phyloP scores from a whole-genome alignment of 1,140 invertebrate genomes.

The Drosophila truncata region DNA sequence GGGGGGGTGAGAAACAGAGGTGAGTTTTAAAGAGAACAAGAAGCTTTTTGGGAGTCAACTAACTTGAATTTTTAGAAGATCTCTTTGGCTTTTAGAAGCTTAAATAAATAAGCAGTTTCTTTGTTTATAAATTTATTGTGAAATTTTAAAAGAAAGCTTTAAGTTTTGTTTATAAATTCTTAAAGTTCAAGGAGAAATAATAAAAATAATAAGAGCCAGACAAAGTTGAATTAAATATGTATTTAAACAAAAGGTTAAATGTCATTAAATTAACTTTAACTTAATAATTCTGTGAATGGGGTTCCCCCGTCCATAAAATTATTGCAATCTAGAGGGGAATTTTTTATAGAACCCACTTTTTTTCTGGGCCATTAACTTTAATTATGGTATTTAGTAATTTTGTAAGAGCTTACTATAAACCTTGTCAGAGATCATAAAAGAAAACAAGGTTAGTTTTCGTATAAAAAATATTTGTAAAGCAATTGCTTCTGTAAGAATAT shows the following conservation, averaged over 20 bases:
- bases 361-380: slow-evolving; percentile 4
- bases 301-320: not conserved
- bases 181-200: not conserved
- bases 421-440: not conserved
- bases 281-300: not conserved
- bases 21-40: slow-evolving; percentile 31
- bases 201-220: not conserved
- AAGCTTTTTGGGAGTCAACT: not conserved
- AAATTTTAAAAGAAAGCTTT: not conserved
- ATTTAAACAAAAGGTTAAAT: not conserved
- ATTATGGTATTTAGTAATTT: not conserved
- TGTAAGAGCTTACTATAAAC: not conserved
- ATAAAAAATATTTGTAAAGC: not conserved
- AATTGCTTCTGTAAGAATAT: too few species aligned
- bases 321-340: not conserved
- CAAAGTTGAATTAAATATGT: too few species aligned
- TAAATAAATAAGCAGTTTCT: not conserved
- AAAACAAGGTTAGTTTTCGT: not conserved
- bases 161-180: not conserved
- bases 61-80: not conserved
- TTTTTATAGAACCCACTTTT: slow-evolving; percentile 3
- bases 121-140: not conserved
- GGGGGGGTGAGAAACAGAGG: slow-evolving; percentile 86
- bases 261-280: not conserved
- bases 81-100: not conserved